phyloP scores from a whole-genome alignment of 2,888 invertebrate genomes.

The Carterocephalus palaemon region DNA sequence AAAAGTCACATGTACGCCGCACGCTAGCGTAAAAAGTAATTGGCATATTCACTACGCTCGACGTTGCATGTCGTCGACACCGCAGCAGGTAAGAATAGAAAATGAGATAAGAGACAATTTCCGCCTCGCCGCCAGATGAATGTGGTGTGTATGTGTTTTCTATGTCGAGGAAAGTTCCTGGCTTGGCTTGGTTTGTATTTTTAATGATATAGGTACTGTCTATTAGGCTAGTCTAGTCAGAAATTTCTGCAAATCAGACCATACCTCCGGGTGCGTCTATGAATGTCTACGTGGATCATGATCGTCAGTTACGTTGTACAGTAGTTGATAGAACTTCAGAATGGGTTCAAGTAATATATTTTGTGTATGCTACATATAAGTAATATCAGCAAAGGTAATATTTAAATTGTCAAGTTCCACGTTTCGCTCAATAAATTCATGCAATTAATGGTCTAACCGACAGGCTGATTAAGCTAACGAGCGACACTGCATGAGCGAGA shows the following conservation, averaged over 20 bases:
- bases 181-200: too few species aligned
- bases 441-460: too few species aligned
- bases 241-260: too few species aligned
- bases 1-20: too few species aligned
- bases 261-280: too few species aligned
- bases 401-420: too few species aligned
- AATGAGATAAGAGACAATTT: slow-evolving; percentile 23
- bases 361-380: background rate
- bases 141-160: slow-evolving; percentile 5
- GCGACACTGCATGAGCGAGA: too few species aligned
- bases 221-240: too few species aligned
- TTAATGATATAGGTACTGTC: too few species aligned
- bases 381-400: slow-evolving; percentile 1
- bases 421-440: too few species aligned
- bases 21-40: slow-evolving; percentile 17
- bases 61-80: slow-evolving; percentile 17
- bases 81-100: slow-evolving; percentile 17
- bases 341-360: background rate
- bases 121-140: slow-evolving; percentile 4
- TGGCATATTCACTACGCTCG: slow-evolving; percentile 19
- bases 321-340: background rate
- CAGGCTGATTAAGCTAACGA: too few species aligned
- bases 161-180: slow-evolving; percentile 8
- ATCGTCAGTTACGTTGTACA: background rate
- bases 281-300: background rate